These are phyloP conservation scores for Platichthys stellatus DNA, from an alignment of 2,113 vertebrate genomes.

Conservation along the genomic window DNA sequence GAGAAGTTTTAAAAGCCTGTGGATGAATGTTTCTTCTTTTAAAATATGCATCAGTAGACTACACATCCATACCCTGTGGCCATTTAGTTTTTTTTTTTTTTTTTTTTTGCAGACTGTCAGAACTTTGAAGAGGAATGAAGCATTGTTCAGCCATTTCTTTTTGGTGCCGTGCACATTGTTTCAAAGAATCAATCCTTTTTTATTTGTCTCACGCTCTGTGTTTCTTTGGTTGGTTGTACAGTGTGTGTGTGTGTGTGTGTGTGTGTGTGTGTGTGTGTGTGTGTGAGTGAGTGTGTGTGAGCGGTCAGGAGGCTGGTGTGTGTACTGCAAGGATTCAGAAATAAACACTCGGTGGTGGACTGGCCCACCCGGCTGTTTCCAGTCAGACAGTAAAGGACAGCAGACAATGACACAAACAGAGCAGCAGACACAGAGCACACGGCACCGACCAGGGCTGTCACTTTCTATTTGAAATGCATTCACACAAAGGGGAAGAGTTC, in stretches of 20 bases:
- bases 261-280: too few relatives aligned
- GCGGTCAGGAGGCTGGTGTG: too few relatives aligned
- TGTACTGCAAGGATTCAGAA: too few relatives aligned
- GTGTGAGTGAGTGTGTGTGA: too few relatives aligned
- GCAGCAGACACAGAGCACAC: too few relatives aligned
- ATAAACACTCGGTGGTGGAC: too few relatives aligned
- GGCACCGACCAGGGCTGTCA: too few relatives aligned
- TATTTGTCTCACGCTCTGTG: constrained; percentile 32
- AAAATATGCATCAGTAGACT: constrained; percentile 14
- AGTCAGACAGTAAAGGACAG: too few relatives aligned
- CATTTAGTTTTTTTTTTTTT: neutral
- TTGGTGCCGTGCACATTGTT: constrained; percentile 19
- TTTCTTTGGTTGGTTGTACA: constrained; percentile 21
- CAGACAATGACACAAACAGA: too few relatives aligned
- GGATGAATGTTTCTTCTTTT: neutral
- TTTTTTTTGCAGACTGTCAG: neutral
- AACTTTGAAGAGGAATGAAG: neutral
- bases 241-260: neutral
- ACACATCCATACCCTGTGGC: constrained; percentile 6
- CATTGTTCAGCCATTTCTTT: constrained; percentile 11
- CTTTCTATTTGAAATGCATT: too few relatives aligned
- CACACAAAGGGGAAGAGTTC: too few relatives aligned
- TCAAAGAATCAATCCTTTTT: constrained; percentile 51
- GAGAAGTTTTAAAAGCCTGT: constrained; percentile 19
- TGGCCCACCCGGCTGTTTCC: too few relatives aligned